Conservation (phyloP, 2,797 vertebrate species). For the Chiroxiphia lanceolata region DNA sequence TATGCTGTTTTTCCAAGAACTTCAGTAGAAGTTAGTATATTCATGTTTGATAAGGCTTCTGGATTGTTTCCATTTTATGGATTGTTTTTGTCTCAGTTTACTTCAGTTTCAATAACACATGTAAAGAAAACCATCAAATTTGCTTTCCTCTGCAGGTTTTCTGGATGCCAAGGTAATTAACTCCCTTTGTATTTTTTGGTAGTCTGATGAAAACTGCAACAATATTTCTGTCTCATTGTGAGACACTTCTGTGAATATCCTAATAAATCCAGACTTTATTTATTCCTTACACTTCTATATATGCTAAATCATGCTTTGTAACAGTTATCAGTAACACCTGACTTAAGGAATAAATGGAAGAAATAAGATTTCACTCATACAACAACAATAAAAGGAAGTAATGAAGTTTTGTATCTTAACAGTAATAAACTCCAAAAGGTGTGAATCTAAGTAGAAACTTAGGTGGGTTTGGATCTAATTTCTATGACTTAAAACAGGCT, state of each 20-base stretch:
- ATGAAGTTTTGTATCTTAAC: background rate
- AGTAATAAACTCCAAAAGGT: background rate
- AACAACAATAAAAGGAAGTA: background rate
- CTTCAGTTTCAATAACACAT: background rate
- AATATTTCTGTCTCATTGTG: background rate
- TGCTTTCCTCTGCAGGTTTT: background rate
- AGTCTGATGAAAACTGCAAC: background rate
- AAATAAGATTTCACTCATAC: background rate
- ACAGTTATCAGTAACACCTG: background rate
- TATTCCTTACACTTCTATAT: background rate
- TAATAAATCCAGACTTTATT: background rate
- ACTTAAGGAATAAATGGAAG: background rate
- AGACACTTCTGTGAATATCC: background rate
- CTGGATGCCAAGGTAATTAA: background rate
- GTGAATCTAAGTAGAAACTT: background rate
- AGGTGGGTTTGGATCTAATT: background rate
- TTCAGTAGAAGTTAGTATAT: background rate
- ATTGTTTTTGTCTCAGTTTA: background rate
- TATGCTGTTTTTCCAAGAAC: background rate
- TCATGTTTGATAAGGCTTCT: background rate
- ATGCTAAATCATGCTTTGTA: background rate
- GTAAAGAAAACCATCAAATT: background rate
- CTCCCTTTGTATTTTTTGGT: background rate
- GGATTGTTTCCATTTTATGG: background rate
- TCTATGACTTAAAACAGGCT: background rate